Base-by-base conservation (phyloP, 2,113 vertebrate genomes). In the Lutjanus erythropterus region DNA sequence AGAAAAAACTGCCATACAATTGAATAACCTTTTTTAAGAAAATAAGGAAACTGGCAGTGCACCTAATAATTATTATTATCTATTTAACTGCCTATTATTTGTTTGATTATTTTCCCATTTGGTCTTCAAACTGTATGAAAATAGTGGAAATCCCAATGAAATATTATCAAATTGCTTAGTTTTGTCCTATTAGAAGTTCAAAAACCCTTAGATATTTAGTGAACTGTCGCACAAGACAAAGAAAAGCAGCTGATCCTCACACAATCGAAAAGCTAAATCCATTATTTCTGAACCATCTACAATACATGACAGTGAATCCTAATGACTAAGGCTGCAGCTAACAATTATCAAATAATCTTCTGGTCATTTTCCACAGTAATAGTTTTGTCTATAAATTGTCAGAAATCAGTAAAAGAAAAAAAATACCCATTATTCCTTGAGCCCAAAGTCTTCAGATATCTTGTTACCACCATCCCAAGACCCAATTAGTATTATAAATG, bases 111-210 rank as follows among this genome's bases (percentile, higher is more conserved):
- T 56, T 46, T 16, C 4, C n/a, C 1, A 0, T n/a, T 56, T 56
- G 68, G 68, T 71, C 35, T 71, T 44, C 11, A n/a, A 71, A 58
- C 39, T 58, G 33, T 53, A 42, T 42, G 18, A 31, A 33, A 44
- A 47, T 25, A 18, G 37, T 42, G 15, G 27, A 39, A 46, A 71
- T 72, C n/a, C 3, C 6, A 33, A 35, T 1, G 5, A 58, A n/a
- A 10, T 12, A 2, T 47, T 14, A 60, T 41, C 35, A 39, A 0
- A 39, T 12, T 8, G 7, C 35, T 39, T 14, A n/a, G 16, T 60
- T 37, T 59, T 60, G 4, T 33, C 29, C 19, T 9, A 9, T 47
- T 42, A 12, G 23, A 15, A 35, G n/a, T 8, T 5, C 2, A 39
- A 52, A 52, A 61, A 42, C 14, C 33, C 1, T 3, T 6, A 18